These are phyloP conservation scores for Diplogasteroides magnus DNA, from an alignment of 1,140 invertebrate species.

Conservation along the genomic window DNA sequence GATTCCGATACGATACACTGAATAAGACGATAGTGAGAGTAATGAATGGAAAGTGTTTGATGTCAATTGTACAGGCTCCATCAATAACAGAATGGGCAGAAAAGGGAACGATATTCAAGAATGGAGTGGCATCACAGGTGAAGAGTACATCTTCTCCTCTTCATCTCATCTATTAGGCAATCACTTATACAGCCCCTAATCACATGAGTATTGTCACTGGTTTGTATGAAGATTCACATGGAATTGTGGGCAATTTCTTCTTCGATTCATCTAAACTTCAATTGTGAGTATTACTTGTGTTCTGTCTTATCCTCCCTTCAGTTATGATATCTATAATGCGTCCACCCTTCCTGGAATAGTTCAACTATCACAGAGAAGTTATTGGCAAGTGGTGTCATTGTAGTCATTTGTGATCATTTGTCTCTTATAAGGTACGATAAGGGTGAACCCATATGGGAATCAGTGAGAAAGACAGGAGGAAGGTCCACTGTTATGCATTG, in stretches of 20 bases:
- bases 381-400: no score
- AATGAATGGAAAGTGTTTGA: no score
- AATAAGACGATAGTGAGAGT: background rate
- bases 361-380: no score
- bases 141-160: background rate
- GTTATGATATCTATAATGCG: no score
- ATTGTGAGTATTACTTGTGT: background rate
- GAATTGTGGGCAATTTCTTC: slow-evolving; percentile 53
- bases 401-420: no score
- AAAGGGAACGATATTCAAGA: background rate
- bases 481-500: background rate
- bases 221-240: slow-evolving; percentile 60
- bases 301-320: no score
- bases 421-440: no score
- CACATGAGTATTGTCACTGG: slow-evolving; percentile 57
- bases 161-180: background rate
- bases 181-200: slow-evolving; percentile 50
- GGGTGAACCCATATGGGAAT: no score
- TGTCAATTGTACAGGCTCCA: background rate
- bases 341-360: background rate
- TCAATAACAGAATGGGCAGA: background rate
- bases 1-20: background rate
- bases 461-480: background rate
- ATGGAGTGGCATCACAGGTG: background rate
- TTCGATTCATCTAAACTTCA: background rate